Evolutionary conservation across 2,888 invertebrate genomes (phyloP).

Genomic region (Ormyrus pomaceus): DNA sequence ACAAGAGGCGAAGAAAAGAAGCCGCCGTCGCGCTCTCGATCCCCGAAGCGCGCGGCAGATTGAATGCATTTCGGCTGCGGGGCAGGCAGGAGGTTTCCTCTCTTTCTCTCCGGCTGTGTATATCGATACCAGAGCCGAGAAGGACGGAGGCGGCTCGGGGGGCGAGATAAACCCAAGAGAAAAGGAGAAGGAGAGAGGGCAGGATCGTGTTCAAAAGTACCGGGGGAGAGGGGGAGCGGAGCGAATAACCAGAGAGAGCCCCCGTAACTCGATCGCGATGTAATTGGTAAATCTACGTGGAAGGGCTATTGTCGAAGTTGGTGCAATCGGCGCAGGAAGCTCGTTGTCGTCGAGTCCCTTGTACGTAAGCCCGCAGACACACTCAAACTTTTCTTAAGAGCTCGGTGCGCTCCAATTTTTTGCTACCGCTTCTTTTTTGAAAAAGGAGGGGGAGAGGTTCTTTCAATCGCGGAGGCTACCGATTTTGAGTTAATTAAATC

Average conservation of each 20-base stretch:
- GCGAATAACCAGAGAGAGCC: conserved; percentile 25
- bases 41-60: conserved; percentile 36
- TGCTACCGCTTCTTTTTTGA: conserved; percentile 14
- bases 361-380: too few relatives aligned
- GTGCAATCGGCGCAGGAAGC: conserved; percentile 53
- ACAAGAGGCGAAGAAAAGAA: conserved; percentile 11
- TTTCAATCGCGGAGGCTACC: conserved; percentile 5
- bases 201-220: conserved; percentile 54
- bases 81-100: conserved; percentile 20
- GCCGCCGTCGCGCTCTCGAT: conserved; percentile 23
- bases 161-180: conserved; percentile 38
- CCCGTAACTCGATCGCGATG: conserved; percentile 57
- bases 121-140: conserved; percentile 32
- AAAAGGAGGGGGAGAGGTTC: neutral
- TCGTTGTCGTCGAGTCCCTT: conserved; percentile 30
- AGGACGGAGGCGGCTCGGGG: conserved; percentile 15
- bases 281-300: conserved; percentile 58
- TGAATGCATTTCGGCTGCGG: conserved; percentile 46
- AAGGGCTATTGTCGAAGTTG: conserved; percentile 56
- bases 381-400: conserved; percentile 34
- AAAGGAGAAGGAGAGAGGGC: neutral
- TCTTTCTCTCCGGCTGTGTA: conserved; percentile 19
- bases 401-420: conserved; percentile 11
- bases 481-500: conserved; percentile 35
- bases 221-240: conserved; percentile 11